These are phyloP conservation scores for Pithys albifrons DNA, from an alignment of 2,113 vertebrate genomes.

Conservation along the genomic window DNA sequence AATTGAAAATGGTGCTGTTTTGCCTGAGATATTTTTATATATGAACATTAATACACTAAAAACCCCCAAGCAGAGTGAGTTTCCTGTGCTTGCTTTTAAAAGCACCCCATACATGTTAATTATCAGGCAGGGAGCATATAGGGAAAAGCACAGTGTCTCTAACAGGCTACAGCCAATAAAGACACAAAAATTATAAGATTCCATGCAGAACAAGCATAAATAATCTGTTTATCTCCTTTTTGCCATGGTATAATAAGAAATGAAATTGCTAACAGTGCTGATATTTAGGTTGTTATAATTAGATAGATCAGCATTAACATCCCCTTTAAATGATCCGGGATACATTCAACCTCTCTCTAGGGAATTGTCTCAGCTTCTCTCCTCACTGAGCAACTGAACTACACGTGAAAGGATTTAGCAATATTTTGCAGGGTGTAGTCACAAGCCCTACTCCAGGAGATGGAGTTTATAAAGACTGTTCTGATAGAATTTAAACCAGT, in stretches of 20 bases:
- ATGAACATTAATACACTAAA: not conserved
- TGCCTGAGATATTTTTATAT: not conserved
- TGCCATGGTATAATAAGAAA: slow-evolving; percentile 14
- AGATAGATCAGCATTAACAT: slow-evolving; percentile 31
- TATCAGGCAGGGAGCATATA: not conserved
- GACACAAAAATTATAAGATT: not conserved
- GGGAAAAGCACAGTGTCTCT: not conserved
- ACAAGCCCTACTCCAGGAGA: not conserved
- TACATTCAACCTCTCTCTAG: slow-evolving; percentile 5
- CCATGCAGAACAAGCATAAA: not conserved
- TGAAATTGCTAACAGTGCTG: not conserved
- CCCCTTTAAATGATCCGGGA: slow-evolving; percentile 18
- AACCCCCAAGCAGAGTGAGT: not conserved
- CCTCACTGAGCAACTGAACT: not conserved
- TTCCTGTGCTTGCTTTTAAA: slow-evolving; percentile 15
- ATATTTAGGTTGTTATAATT: slow-evolving; percentile 37
- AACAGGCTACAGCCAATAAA: not conserved
- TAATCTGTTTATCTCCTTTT: slow-evolving; percentile 50
- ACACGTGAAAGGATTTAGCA: not conserved
- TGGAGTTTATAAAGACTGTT: not conserved
- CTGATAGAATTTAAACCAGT: not conserved
- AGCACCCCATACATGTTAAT: not conserved
- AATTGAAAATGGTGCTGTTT: not conserved
- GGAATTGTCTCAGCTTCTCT: not conserved
- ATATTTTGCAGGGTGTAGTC: not conserved